phyloP scores from a whole-genome alignment of 2,113 vertebrate genomes.

The Boulengeromyrus knoepffleri region DNA sequence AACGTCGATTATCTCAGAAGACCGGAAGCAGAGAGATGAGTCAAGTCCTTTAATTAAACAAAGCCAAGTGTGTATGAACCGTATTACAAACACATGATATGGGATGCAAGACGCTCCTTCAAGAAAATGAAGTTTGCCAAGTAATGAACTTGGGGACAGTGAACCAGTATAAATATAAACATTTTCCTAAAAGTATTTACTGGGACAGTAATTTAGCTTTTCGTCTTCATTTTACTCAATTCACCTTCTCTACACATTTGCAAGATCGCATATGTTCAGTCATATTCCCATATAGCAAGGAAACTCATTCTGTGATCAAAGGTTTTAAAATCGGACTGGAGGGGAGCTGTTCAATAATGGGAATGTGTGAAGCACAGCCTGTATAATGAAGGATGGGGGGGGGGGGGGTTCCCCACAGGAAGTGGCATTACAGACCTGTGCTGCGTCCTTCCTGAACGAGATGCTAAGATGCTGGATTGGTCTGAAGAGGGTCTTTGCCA shows the following conservation, averaged over 20 bases:
- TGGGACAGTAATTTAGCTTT: background rate
- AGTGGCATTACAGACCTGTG: background rate
- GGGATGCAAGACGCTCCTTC: background rate
- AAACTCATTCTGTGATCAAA: background rate
- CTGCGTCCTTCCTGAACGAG: background rate
- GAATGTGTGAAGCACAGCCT: background rate
- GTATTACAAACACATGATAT: background rate
- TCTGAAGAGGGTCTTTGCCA: background rate
- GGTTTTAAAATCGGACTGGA: background rate
- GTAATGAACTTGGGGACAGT: background rate
- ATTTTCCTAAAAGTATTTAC: slow-evolving; percentile 11
- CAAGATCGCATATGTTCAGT: background rate
- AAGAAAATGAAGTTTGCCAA: background rate
- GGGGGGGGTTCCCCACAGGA: background rate
- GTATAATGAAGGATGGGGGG: background rate
- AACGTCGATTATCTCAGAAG: background rate
- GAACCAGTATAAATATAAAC: slow-evolving; percentile 13
- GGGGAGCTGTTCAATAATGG: background rate
- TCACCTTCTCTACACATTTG: background rate
- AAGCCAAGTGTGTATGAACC: background rate
- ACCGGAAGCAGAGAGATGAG: background rate
- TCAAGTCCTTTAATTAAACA: background rate
- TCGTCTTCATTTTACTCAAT: background rate
- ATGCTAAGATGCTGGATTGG: background rate
- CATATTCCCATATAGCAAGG: background rate